phyloP scores from a whole-genome alignment of 2,797 vertebrate species.

The Myiotriccus ornatus region DNA sequence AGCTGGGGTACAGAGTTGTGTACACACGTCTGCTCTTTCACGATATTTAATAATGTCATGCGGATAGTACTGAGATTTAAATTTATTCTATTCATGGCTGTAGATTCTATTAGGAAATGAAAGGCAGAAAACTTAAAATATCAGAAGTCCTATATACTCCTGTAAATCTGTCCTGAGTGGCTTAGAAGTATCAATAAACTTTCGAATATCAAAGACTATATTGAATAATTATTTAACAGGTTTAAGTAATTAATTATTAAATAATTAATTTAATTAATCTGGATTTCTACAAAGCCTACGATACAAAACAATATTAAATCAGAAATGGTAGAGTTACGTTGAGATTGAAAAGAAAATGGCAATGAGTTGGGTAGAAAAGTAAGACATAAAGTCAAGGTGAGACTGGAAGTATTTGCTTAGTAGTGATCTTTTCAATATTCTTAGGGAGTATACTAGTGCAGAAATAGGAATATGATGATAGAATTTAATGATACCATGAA shows the following conservation, averaged over 20 bases:
- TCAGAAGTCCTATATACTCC: background rate
- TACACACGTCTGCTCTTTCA: background rate
- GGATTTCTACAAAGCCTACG: background rate
- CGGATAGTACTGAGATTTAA: background rate
- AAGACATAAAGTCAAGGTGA: background rate
- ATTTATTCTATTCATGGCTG: background rate
- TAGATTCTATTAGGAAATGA: background rate
- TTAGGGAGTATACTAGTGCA: background rate
- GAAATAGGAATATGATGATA: background rate
- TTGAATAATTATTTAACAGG: background rate
- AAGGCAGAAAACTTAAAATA: background rate
- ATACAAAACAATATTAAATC: background rate
- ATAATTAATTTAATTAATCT: background rate
- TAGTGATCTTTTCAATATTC: background rate
- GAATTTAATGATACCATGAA: background rate
- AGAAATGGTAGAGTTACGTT: background rate
- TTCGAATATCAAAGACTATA: background rate
- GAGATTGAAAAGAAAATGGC: background rate
- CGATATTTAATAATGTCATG: background rate
- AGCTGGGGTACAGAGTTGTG: background rate
- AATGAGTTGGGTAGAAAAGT: background rate
- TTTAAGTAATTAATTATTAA: background rate
- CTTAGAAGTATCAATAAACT: background rate
- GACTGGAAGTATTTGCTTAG: background rate
- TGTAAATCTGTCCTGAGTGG: background rate